Base-by-base conservation (phyloP, 2,797 vertebrate genomes). In the Thaleichthys pacificus region DNA sequence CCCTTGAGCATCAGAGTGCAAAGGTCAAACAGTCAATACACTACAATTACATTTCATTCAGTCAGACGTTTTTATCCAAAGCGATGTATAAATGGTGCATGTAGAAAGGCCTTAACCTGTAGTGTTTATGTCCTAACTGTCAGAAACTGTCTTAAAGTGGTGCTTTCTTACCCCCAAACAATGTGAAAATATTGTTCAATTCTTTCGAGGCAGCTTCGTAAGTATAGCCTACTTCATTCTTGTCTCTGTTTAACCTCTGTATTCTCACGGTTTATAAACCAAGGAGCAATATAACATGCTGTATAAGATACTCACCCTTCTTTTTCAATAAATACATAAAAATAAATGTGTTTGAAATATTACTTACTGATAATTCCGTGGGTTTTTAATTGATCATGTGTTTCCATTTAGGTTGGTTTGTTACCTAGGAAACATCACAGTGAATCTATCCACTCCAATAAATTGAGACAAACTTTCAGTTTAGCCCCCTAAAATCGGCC, bases 311-410 rank as follows among this genome's bases (percentile, higher is more conserved):
- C 84, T 80, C 79, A 64, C 81, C 66, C 70, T 54, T 17, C 51
- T 84, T 90, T 91, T 90, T 82, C 82, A 93, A 93, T 92, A 93
- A 94, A 93, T 70, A 70, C 77, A 80, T 78, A 35, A 12, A 77
- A 79, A 71, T 51, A 12, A 47, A 57, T 35, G 24, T 57, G 42
- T 14, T 70, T 47, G 28, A 17, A 51, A 15, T 24, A 1, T 38
- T 71, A 35, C 71, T 54, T 21, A n/a, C n/a, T 9, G 8, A 30
- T n/a, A 28, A 21, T 17, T 17, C 8, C 19, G 7, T 58, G 21
- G 8, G 19, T 9, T 21, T 58, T 58, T 58, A 4, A 9, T 6
- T 6, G n/a, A 22, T 11, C 6, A 3, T 11, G n/a, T 57, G 8
- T 9, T 58, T 61, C 38, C 21, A 17, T 17, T 51, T 12, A 17